Percentiles rank a stretch among this genome's conserved stretches.
Conservation (phyloP, 2,113 vertebrate genomes). For the Poecilia latipinna region DNA sequence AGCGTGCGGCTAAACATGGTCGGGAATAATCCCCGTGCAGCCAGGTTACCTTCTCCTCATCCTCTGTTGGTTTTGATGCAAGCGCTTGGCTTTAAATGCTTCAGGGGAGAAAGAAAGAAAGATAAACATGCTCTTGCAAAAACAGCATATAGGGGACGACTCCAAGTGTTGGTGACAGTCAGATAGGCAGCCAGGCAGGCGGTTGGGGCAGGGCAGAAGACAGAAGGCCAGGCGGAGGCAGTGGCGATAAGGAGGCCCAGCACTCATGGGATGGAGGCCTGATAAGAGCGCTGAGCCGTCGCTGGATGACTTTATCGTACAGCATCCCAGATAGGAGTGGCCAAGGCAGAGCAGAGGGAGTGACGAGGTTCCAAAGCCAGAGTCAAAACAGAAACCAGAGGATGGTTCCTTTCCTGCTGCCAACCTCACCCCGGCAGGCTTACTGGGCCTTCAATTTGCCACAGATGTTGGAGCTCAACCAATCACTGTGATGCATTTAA, state of each 20-base stretch:
- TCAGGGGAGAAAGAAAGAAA: slow-evolving; percentile 2
- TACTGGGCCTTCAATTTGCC: too few species aligned
- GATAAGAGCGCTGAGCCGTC: slow-evolving; percentile 73
- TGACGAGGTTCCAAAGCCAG: slow-evolving; percentile 2
- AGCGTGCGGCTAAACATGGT: slow-evolving; percentile 12
- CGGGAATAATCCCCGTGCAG: slow-evolving; percentile 21
- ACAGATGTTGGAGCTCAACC: too few species aligned
- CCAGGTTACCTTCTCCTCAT: slow-evolving; percentile 17
- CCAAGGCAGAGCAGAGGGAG: slow-evolving; percentile 35
- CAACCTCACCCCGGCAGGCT: slow-evolving; percentile 52
- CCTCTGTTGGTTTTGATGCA: slow-evolving; percentile 18
- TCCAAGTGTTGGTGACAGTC: slow-evolving; percentile 54
- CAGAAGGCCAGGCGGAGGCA: slow-evolving; percentile 62
- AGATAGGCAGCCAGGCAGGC: slow-evolving; percentile 45
- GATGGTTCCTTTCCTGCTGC: slow-evolving; percentile 8
- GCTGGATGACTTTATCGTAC: slow-evolving; percentile 77
- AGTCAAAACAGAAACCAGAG: slow-evolving; percentile 21
- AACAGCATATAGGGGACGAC: slow-evolving; percentile 33
- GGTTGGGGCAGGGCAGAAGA: slow-evolving; percentile 55
- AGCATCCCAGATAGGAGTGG: slow-evolving; percentile 33
- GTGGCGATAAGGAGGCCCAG: slow-evolving; percentile 76
- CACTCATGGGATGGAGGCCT: slow-evolving; percentile 65
- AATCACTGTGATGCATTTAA: too few species aligned
- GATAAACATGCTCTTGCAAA: slow-evolving; percentile 28
- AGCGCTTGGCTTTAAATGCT: slow-evolving; percentile 26